Base-by-base conservation (phyloP, 1,140 invertebrate species). In the Holotrichia oblita region DNA sequence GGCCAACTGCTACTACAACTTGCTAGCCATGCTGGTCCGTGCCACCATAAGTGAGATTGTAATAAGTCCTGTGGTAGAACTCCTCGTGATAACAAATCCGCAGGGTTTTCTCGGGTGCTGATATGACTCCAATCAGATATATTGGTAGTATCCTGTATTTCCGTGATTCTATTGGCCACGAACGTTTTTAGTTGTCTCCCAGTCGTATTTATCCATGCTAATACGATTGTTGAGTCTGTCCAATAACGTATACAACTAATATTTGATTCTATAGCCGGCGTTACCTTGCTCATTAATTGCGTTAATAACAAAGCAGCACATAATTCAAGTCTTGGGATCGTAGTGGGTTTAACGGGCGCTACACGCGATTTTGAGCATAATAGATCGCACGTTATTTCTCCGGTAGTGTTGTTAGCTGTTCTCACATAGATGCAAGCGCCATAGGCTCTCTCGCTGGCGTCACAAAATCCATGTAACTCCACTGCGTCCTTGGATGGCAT, bases 401-500 rank as follows among this genome's bases (percentile, higher is more conserved):
- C 17, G 10, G 4, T 24, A 17, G 4, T 0, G 17, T 69, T 3
- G 61, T 14, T 24, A 17, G 27, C 17, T 4, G 27, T 69, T 4
- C 27, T 2, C 17, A 34, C 80, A 61, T 0, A 81, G 69, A 79
- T 83, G 86, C 24, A 82, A 55, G 82, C 81, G 8, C 83, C 84
- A 27, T 85, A 84, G 34, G 83, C 83, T 6, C 40, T 34, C 79
- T 83, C 77, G 14, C 80, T 82, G 6, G 84, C 82, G 80, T 86
- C 82, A 64, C 79, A 81, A 77, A 85, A 86, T 0, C 81, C 81
- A 73, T 85, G 81, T 8, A 85, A 41, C 77, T 85, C 82, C 79
- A 78, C 40, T 10, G 64, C 14, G 17, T 77, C 78, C 9, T 79
- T 73, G 64, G 79, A 55, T 22, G 76, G 77, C 55, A 84, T 82